phyloP scores from a whole-genome alignment of 2,888 invertebrate species.

The Erannis defoliaria region DNA sequence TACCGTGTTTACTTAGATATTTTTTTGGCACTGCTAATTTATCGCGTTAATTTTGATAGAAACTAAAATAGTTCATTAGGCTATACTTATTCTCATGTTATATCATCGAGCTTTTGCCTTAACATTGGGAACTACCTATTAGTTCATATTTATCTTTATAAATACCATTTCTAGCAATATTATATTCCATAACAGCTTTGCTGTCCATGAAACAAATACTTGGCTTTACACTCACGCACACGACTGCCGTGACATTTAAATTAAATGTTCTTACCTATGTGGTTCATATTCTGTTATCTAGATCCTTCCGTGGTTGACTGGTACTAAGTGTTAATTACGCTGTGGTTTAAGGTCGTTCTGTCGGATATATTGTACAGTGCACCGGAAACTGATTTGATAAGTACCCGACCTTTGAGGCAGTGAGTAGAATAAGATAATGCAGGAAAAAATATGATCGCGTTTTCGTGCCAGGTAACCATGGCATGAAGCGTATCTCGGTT shows the following conservation, averaged over 20 bases:
- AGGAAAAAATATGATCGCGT: conserved; percentile 3
- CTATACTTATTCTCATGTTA: too few species aligned
- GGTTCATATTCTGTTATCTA: conserved; percentile 29
- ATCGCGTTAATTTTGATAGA: too few species aligned
- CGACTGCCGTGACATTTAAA: conserved; percentile 37
- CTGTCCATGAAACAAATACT: conserved; percentile 42
- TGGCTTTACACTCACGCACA: conserved; percentile 28
- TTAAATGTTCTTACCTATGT: conserved; percentile 19
- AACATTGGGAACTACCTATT: background rate
- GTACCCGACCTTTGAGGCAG: conserved; percentile 21
- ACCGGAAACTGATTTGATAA: conserved; percentile 28
- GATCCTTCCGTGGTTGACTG: conserved; percentile 33
- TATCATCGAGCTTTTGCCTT: too few species aligned
- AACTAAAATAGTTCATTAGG: too few species aligned
- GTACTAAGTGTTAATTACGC: background rate
- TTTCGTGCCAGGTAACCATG: background rate
- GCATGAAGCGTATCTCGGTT: conserved; percentile 4
- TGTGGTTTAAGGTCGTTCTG: conserved; percentile 20
- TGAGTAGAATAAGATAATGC: conserved; percentile 11
- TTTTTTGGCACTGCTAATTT: too few species aligned
- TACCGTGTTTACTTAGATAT: too few species aligned
- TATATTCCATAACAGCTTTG: conserved; percentile 1
- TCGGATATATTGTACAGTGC: conserved; percentile 32
- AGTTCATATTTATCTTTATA: background rate
- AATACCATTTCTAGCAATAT: conserved; percentile 19